Evolutionary conservation across 2,888 invertebrate species (phyloP).

Genomic region (Bhutanitis thaidina): DNA sequence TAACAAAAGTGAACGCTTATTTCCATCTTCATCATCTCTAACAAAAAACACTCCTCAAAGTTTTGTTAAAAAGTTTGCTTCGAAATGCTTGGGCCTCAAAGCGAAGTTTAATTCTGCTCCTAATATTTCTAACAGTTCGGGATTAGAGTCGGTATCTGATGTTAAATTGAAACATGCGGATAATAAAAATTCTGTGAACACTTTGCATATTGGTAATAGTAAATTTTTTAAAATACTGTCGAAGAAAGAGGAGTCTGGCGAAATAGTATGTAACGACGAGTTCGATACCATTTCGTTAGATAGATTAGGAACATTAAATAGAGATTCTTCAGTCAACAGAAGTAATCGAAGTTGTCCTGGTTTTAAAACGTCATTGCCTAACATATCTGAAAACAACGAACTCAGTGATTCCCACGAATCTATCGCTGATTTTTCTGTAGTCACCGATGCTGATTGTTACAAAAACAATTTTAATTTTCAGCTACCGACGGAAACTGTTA

Average conservation of each 20-base stretch:
- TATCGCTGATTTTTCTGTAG: conserved; percentile 42
- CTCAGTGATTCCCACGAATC: conserved; percentile 59
- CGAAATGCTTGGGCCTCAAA: conserved; percentile 75
- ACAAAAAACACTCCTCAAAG: conserved; percentile 68
- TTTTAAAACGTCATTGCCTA: conserved; percentile 69
- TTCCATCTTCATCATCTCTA: conserved; percentile 67
- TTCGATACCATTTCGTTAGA: conserved; percentile 73
- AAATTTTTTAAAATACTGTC: conserved; percentile 71
- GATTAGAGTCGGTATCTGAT: conserved; percentile 55
- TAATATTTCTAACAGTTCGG: conserved; percentile 65
- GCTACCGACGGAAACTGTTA: conserved; percentile 47
- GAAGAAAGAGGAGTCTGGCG: conserved; percentile 70
- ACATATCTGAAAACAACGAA: conserved; percentile 72
- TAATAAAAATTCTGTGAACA: conserved; percentile 52
- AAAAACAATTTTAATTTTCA: conserved; percentile 27
- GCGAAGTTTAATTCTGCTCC: conserved; percentile 74
- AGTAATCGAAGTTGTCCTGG: conserved; percentile 74
- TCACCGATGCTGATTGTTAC: no score
- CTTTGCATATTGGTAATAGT: conserved; percentile 68
- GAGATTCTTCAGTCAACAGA: conserved; percentile 66
- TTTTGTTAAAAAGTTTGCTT: conserved; percentile 77
- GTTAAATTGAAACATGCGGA: conserved; percentile 51
- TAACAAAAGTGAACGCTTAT: conserved; percentile 67
- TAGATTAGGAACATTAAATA: conserved; percentile 62
- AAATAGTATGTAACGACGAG: conserved; percentile 68